These are phyloP conservation scores for Aphidoletes aphidimyza DNA, from an alignment of 2,888 invertebrate species.

Conservation along the genomic window DNA sequence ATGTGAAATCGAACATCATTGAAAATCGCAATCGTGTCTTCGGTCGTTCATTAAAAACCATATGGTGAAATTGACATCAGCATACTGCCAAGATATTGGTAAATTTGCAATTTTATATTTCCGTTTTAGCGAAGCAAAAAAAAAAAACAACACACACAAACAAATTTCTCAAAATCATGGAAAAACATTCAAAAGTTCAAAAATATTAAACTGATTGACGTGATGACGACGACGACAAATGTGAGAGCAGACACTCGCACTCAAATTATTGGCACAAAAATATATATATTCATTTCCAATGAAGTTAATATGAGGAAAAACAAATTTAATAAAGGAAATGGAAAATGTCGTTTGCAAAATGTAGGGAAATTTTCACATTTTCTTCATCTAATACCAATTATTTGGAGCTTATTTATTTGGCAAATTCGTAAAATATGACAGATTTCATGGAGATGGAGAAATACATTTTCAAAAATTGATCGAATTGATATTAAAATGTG, in stretches of 20 bases:
- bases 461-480: neutral
- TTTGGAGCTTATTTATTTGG: neutral
- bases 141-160: neutral
- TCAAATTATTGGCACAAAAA: neutral
- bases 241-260: too few species aligned
- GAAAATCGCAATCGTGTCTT: neutral
- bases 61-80: constrained; percentile 4
- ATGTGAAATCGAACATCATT: neutral
- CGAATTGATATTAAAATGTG: neutral
- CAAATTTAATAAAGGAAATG: constrained; percentile 56
- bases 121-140: neutral
- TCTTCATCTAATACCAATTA: constrained; percentile 4
- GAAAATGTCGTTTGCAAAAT: constrained; percentile 56
- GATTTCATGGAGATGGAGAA: too few species aligned
- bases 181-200: neutral
- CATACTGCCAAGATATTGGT: neutral
- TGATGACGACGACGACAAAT: neutral
- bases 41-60: neutral
- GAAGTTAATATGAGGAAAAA: constrained; percentile 38
- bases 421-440: neutral
- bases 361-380: constrained; percentile 47
- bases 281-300: neutral
- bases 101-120: constrained; percentile 25
- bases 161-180: neutral
- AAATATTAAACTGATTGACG: constrained; percentile 4